These are phyloP conservation scores for Lepilemur ruficaudatus DNA, from an alignment of 2,797 vertebrate genomes.

Conservation along the genomic window DNA sequence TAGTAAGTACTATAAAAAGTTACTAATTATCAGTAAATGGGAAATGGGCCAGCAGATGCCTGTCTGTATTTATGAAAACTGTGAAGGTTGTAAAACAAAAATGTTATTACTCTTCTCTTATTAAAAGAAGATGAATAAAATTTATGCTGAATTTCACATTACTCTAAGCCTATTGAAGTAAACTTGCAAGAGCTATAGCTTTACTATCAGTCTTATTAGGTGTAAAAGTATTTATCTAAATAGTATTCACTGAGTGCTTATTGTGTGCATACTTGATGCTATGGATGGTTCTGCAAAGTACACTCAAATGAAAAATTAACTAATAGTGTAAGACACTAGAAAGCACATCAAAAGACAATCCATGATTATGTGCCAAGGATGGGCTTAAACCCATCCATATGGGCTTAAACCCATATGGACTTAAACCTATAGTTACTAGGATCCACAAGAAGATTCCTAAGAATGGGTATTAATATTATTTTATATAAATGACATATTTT, in stretches of 20 bases:
- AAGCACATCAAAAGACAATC: neutral
- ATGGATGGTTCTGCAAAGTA: neutral
- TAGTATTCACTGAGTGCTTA: neutral
- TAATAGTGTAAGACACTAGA: neutral
- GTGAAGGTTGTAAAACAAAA: slow-evolving; percentile 10
- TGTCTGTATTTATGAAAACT: slow-evolving; percentile 4
- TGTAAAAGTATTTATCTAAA: slow-evolving; percentile 22
- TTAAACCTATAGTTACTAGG: neutral
- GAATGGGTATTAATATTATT: neutral
- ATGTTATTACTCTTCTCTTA: neutral
- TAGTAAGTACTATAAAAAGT: neutral
- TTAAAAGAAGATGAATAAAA: slow-evolving; percentile 1
- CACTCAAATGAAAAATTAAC: slow-evolving; percentile 5
- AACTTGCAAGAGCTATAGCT: slow-evolving; percentile 12
- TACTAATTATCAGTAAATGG: neutral
- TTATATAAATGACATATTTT: neutral
- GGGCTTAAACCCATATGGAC: too few relatives aligned
- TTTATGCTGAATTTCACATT: neutral
- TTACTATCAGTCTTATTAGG: neutral
- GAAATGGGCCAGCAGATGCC: neutral
- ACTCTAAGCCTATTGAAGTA: neutral
- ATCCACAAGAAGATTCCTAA: neutral
- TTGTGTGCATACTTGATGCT: neutral
- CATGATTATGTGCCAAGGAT: neutral
- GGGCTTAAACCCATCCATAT: neutral